Evolutionary conservation across 2,113 vertebrate species (phyloP).

Genomic region (Lycaon pictus): DNA sequence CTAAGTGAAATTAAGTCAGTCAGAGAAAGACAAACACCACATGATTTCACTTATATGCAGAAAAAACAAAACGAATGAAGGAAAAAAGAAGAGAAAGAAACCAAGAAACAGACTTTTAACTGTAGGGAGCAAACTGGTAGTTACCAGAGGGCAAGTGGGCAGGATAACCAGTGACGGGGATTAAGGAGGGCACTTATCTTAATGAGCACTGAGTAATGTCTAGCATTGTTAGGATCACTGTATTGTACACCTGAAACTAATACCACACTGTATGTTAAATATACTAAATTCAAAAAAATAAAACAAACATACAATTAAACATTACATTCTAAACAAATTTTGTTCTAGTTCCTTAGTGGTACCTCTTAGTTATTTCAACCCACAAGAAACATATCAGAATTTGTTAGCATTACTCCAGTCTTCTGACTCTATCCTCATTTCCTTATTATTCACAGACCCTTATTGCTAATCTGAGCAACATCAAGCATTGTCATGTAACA

Average conservation of each 20-base stretch:
- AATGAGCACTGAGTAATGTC: not conserved
- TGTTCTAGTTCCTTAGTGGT: not conserved
- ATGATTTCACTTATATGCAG: not conserved
- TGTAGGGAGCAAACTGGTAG: not conserved
- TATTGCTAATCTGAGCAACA: too few relatives aligned
- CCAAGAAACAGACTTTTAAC: not conserved
- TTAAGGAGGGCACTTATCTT: not conserved
- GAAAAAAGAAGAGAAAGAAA: not conserved
- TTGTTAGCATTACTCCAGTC: not conserved
- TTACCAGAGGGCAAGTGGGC: not conserved
- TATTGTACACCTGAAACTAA: not conserved
- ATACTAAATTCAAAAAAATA: not conserved
- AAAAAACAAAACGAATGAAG: not conserved
- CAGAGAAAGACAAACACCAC: not conserved
- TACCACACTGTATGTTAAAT: not conserved
- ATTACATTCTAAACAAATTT: not conserved
- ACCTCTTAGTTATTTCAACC: not conserved
- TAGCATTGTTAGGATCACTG: not conserved
- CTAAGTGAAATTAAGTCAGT: not conserved
- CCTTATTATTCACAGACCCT: not conserved
- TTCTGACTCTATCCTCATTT: not conserved
- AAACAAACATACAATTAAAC: not conserved
- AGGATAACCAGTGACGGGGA: not conserved
- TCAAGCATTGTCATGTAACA: not conserved
- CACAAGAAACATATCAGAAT: not conserved